These are phyloP conservation scores for Trachymyrmex septentrionalis DNA, from an alignment of 1,140 invertebrate species.

Conservation along the genomic window DNA sequence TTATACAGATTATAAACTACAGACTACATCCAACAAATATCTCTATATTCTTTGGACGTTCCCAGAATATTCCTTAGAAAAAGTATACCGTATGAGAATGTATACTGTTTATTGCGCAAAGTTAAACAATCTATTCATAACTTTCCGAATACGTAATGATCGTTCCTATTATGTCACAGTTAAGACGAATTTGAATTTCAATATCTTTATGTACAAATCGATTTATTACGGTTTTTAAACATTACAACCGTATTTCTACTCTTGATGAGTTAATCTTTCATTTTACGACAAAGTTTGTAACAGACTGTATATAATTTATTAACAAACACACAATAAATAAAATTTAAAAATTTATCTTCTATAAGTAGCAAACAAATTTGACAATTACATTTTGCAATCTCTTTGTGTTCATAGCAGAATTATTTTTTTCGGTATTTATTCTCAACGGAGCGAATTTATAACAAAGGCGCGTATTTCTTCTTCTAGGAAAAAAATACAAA, in stretches of 20 bases:
- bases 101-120: conserved; percentile 2
- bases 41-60: too few relatives aligned
- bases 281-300: background rate
- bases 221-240: background rate
- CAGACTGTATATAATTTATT: background rate
- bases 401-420: too few relatives aligned
- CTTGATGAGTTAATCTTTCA: background rate
- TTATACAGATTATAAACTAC: too few relatives aligned
- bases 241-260: background rate
- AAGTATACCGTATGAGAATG: background rate
- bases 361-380: too few relatives aligned
- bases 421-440: too few relatives aligned
- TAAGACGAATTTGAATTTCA: background rate
- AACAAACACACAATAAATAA: background rate
- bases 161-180: background rate
- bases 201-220: background rate
- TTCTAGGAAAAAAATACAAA: background rate
- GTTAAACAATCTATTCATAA: background rate
- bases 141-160: background rate
- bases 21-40: too few relatives aligned
- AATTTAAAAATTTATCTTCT: background rate
- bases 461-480: background rate
- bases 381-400: too few relatives aligned
- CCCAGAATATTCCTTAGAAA: too few relatives aligned
- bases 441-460: background rate